Conservation (phyloP, 2,797 vertebrate species). For the Argentina silus region DNA sequence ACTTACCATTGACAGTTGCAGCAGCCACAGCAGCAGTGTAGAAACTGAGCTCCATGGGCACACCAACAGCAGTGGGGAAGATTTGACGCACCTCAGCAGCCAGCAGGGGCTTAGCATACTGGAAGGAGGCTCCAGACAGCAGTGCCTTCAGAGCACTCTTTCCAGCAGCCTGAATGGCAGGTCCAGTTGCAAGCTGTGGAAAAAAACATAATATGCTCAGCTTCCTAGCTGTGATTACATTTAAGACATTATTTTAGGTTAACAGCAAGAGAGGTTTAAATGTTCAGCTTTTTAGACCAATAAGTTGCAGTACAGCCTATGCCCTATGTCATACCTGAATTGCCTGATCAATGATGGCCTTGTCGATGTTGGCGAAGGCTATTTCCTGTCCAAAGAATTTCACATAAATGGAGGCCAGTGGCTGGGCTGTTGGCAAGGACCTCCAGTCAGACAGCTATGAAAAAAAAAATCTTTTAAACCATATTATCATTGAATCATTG, state of each 20-base stretch:
- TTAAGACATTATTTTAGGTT: neutral
- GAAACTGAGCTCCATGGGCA: conserved; percentile 81
- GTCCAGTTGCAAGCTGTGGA: conserved; percentile 58
- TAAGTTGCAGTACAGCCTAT: neutral
- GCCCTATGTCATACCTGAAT: conserved; percentile 69
- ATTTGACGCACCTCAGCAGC: conserved; percentile 74
- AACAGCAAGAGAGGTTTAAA: neutral
- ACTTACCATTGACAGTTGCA: conserved; percentile 65
- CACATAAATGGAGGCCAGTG: conserved; percentile 72
- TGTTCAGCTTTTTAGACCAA: too few relatives aligned
- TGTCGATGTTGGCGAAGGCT: conserved; percentile 75
- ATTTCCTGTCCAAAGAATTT: conserved; percentile 85
- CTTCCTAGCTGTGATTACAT: neutral
- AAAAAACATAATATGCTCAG: neutral
- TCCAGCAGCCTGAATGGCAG: conserved; percentile 36
- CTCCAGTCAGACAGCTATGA: conserved; percentile 82
- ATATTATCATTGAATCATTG: neutral
- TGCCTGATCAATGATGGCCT: conserved; percentile 70
- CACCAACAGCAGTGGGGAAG: conserved; percentile 76
- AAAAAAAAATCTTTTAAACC: neutral
- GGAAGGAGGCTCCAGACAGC: conserved; percentile 59
- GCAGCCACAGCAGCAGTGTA: conserved; percentile 74
- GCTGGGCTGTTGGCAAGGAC: conserved; percentile 66
- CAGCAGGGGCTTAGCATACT: conserved; percentile 73
- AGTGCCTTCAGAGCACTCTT: conserved; percentile 54